Base-by-base conservation (phyloP, 2,888 invertebrate species). In the Tachina lurida region DNA sequence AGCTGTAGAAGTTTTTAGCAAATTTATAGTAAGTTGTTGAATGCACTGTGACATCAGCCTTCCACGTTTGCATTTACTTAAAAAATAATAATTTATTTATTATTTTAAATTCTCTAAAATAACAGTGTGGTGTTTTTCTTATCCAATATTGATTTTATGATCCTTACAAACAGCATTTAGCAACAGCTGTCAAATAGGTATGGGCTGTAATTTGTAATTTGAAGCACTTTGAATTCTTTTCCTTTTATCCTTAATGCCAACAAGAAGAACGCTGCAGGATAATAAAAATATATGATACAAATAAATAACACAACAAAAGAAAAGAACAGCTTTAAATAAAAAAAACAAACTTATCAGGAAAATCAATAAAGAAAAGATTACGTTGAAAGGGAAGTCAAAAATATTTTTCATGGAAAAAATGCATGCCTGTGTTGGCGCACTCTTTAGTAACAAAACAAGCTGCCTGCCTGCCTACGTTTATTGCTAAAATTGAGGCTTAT, bases 111-210 rank as follows among this genome's bases (percentile, higher is more conserved):
- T 19, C 10, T 17, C 17, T 17, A 10, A 17, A 52, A 49, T 4
- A 39, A 5, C 52, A 52, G 8, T 10, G 7, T 15, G 52, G 54
- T 4, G 22, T 41, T 22, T 1, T 45, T n/a, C 10, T 22, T 7
- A 22, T 43, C 39, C 17, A 15, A 49, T 75, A 68, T 60, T 68
- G 45, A 74, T 31, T 52, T 41, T 22, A 56, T 19, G 22, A 58
- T 22, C 5, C 52, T 70, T 62, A 56, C 49, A 31, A 60, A 7
- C 15, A 60, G 13, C 39, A 54, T 43, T 84, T 22, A 70, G 70
- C 56, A 45, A 76, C 84, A 75, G 70, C 75, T 80, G 84, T 80
- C 79, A 81, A 49, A 52, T 63, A n/a, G 31, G 68, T 45, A 52
- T 45, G 62, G 19, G 19, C 71, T 65, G 17, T 62, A 49, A 7